Evolutionary conservation across 2,888 invertebrate species (phyloP).

Genomic region (Lacanobia oleracea): DNA sequence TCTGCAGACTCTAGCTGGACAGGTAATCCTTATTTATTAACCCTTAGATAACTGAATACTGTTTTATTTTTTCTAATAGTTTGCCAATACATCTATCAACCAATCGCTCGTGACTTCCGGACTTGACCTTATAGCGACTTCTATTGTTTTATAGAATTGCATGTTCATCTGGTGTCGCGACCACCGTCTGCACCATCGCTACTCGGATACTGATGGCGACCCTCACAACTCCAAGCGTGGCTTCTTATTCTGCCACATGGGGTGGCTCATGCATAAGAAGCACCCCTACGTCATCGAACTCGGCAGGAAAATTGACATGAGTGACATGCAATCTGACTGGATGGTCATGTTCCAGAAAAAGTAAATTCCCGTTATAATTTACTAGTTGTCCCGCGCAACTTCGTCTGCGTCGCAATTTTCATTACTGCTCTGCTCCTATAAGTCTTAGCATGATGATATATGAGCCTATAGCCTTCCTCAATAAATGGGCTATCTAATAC

Average conservation of each 20-base stretch:
- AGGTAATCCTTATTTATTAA: constrained; percentile 43
- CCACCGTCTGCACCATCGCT: constrained; percentile 95
- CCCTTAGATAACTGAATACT: no score
- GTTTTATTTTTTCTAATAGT: no score
- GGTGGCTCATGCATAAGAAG: constrained; percentile 95
- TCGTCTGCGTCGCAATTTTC: no score
- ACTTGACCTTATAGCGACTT: neutral
- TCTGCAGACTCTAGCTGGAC: constrained; percentile 89
- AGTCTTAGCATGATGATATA: no score
- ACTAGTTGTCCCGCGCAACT: no score
- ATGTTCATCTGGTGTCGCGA: constrained; percentile 94
- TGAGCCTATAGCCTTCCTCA: no score
- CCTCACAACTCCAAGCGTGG: constrained; percentile 95
- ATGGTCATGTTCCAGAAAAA: constrained; percentile 94
- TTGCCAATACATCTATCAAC: no score
- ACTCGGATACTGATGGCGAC: constrained; percentile 92
- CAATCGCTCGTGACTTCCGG: no score
- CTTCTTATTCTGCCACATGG: constrained; percentile 97
- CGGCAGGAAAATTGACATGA: constrained; percentile 93
- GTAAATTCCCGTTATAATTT: no score
- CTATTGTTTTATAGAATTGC: constrained; percentile 90
- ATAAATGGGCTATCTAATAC: no score
- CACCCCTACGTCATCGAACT: constrained; percentile 94
- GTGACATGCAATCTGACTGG: constrained; percentile 93
- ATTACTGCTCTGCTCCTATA: no score